Base-by-base conservation (phyloP, 2,888 invertebrate species). In the Dastarcus helophoroides region DNA sequence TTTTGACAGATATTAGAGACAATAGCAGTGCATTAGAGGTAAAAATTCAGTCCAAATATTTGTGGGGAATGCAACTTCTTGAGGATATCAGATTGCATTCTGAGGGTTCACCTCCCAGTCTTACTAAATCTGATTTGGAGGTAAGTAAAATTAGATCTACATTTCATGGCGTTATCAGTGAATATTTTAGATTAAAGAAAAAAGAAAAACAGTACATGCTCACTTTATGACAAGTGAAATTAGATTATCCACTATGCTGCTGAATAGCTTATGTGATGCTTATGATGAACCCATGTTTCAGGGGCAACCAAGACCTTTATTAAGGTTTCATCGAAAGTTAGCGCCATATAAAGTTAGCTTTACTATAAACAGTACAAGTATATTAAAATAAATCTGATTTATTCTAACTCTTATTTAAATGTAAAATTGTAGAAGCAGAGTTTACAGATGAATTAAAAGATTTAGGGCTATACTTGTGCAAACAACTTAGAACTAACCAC, bases 321-420 rank as follows among this genome's bases (percentile, higher is more conserved):
- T 77, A 26, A 63, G 69, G 36, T 63, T 82, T 22, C 79, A 85
- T 49, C 69, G 78, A 34, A 77, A 73, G 58, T 62, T 85, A 35
- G 72, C 82, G 8, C 86, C 86, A 0, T 84, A 76, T 50, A 84
- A 84, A 65, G 71, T 80, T 36, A 69, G 72, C 26, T 73, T 84
- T 54, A 68, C 70, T 11, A 54, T 73, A 27, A 51, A 67, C 29
- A 50, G 51, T 42, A 36, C 56, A 53, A 58, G 68, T 68, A 46
- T 39, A 46, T 48, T 8, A 7, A 17, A 6, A 10, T 13, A 9
- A 17, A 17, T 17, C 19, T 17, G 6, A 17, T 17, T 17, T 17
- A 17, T 17, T 17, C n/a, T 17, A 6, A n/a, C n/a, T 7, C 14
- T 13, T 14, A 14, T 26, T 13, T 26, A 7, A 9, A 7, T 13